Evolutionary conservation across 2,113 vertebrate genomes (phyloP), one percentile per base, ranked within the genome.

Genomic region (Chaenogobius annularis): DNA sequence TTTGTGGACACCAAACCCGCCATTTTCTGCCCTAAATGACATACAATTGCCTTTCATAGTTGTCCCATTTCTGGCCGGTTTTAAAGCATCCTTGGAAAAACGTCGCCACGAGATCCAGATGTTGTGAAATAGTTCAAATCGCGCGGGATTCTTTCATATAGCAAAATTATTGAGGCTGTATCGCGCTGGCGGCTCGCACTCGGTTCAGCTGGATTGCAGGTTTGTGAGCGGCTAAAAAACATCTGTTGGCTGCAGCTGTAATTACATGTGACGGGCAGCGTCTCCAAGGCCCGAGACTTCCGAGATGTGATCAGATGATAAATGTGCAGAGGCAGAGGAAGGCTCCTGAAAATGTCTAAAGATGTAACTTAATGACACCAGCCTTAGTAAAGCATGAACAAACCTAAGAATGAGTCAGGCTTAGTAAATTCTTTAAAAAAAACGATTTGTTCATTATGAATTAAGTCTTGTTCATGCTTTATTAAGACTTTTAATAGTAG

Each of bases 171-270:
- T 72, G 84, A 89, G 88, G 72, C 69, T 79, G 67, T 72, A 84
- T 90, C 69, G 50, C 59, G 81, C 67, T 83, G 73, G 64, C 81
- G 85, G 78, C 72, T 68, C 70, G 10, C 67, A 66, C 83, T 67
- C 79, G 48, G 83, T 85, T 77, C 78, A 70, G 20, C 46, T 69
- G 87, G 85, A 93, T 92, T 93, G 91, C 73, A 91, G 90, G 92
- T 90, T 91, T 90, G 52, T 64, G 65, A 74, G 80, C 8, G 26
- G 63, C 4, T 67, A 74, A 82, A 74, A 82, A 93, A 93, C 93
- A 93, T 86, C 92, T 94, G 93, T 89, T 91, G 44, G 65, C 19
- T 17, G 2, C 58, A 69, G 69, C 26, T 14, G 40, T 92, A 94
- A 94, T 94, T 92, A 93, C 82, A 70, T 77, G 52, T 79, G 78